Conservation (phyloP, 2,888 invertebrate species). For the Mythimna ferrago region DNA sequence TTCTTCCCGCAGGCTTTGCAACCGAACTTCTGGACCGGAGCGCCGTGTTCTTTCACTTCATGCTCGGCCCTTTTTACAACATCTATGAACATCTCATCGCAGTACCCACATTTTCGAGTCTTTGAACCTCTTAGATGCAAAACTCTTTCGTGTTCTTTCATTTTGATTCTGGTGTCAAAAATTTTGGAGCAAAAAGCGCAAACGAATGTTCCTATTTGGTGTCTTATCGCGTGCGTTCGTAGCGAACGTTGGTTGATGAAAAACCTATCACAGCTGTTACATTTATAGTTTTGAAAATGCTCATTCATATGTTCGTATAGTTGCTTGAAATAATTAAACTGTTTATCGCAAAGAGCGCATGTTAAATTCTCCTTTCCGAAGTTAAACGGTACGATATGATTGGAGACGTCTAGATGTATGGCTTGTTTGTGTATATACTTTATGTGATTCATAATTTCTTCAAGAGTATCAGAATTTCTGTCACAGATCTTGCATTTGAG, state of each 20-base stretch:
- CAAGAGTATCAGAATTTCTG: conserved; percentile 32
- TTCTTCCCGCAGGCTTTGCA: conserved; percentile 73
- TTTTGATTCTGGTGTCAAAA: conserved; percentile 75
- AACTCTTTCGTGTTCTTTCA: conserved; percentile 76
- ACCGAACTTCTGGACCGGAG: conserved; percentile 55
- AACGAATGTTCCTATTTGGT: conserved; percentile 58
- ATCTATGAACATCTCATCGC: conserved; percentile 72
- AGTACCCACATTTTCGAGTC: conserved; percentile 72
- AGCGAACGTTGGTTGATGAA: conserved; percentile 69
- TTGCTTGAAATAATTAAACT: conserved; percentile 74
- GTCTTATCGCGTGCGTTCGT: conserved; percentile 59
- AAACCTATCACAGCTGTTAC: conserved; percentile 71
- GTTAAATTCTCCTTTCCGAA: conserved; percentile 59
- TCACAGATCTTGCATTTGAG: conserved; percentile 57
- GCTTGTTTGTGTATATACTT: conserved; percentile 35
- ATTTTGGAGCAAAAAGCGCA: conserved; percentile 78
- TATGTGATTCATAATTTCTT: conserved; percentile 58
- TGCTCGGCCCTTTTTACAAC: conserved; percentile 63
- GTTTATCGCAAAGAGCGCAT: conserved; percentile 73
- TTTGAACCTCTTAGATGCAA: conserved; percentile 69
- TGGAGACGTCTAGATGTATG: conserved; percentile 56
- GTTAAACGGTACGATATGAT: conserved; percentile 68
- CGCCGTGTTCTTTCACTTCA: conserved; percentile 70
- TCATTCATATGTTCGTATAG: conserved; percentile 78
- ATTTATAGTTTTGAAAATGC: conserved; percentile 79